Conservation (phyloP, 1,140 invertebrate species). For the Planococcus citri region DNA sequence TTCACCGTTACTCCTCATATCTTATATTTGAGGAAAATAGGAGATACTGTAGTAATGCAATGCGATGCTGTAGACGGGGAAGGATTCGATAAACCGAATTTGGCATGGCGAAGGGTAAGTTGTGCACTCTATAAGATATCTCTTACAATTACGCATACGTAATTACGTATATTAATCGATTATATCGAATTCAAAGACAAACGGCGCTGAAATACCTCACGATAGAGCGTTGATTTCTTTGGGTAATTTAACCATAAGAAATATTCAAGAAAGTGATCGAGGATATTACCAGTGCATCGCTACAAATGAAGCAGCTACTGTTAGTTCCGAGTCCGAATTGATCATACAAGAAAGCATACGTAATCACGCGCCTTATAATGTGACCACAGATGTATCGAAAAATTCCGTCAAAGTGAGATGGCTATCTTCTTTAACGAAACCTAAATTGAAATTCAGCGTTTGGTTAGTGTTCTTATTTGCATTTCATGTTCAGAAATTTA, state of each 20-base stretch:
- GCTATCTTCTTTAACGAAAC: conserved; percentile 31
- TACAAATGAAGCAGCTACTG: conserved; percentile 81
- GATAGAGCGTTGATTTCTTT: conserved; percentile 48
- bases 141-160: too few species aligned
- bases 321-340: conserved; percentile 72
- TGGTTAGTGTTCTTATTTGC: not conserved
- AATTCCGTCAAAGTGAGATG: conserved; percentile 70
- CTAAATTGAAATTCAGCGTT: not conserved
- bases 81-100: conserved; percentile 56
- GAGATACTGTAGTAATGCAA: conserved; percentile 64
- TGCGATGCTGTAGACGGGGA: conserved; percentile 66
- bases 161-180: too few species aligned
- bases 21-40: conserved; percentile 67
- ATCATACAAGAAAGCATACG: conserved; percentile 71
- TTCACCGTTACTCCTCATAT: conserved; percentile 63
- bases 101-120: conserved; percentile 76
- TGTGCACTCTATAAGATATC: not conserved
- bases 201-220: not conserved
- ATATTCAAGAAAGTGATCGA: conserved; percentile 71
- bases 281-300: conserved; percentile 84
- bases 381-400: conserved; percentile 62
- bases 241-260: conserved; percentile 76
- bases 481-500: not conserved
- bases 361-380: conserved; percentile 81
- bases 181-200: not conserved